Base-by-base conservation (phyloP, 2,797 vertebrate genomes). In the Scomberomorus guttatus region DNA sequence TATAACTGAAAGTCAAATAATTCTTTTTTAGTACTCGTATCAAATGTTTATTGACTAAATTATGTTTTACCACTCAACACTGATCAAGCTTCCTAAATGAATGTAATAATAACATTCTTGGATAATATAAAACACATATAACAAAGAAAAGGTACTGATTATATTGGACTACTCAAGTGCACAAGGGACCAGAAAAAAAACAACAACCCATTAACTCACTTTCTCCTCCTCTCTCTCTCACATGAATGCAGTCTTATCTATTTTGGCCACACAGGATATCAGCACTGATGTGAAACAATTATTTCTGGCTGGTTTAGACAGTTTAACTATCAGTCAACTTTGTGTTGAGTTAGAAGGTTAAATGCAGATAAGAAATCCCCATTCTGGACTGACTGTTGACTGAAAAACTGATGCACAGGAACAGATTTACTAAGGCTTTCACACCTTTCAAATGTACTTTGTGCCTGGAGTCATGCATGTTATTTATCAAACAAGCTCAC, bases 401-500 rank as follows among this genome's bases (percentile, higher is more conserved):
- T 64, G 82, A 80, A 70, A 77, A 83, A 86, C 52, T 70, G 73
- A 82, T 57, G 52, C 65, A 51, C 12, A 9, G 13, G 51, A 55
- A 11, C 54, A 37, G 65, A 66, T 73, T 63, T 56, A 20, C 50
- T 12, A 6, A 64, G 62, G 52, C 58, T 69, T 75, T 80, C 57
- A 29, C 29, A 13, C 60, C 58, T 72, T 71, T 80, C 66, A 65
- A 72, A 80, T 62, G 69, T 22, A 52, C 34, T 77, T 34, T 50
- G 72, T 18, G 66, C 67, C 79, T 59, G 60, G 77, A 86, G 75
- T 81, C 78, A 65, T 74, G 63, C 67, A 64, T 77, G 83, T 51
- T 78, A 86, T 83, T 76, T 83, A 80, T 82, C 80, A 83, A 88
- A 79, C 81, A 82, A 57, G 61, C 81, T 86, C 80, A 78, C 46